Conservation (phyloP, 2,113 vertebrate species). For the Phoenicopterus ruber region DNA sequence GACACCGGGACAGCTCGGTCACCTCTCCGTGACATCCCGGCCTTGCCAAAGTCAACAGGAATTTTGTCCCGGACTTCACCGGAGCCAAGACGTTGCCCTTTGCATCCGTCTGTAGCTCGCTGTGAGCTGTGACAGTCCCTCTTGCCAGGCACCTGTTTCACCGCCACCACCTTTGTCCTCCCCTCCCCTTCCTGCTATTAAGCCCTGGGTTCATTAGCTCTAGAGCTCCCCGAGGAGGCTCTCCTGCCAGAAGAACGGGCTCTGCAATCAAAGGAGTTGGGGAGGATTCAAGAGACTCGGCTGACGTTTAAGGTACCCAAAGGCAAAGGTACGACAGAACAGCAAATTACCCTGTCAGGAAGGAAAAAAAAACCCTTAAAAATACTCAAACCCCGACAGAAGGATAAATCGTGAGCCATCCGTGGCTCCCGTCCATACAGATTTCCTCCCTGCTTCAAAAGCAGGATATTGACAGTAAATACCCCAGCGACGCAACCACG, state of each 20-base stretch:
- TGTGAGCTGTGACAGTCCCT: not conserved
- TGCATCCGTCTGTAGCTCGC: not conserved
- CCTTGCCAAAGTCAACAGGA: not conserved
- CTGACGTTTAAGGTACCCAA: not conserved
- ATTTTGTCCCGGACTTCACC: not conserved
- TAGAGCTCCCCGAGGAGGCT: not conserved
- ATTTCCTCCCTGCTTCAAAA: not conserved
- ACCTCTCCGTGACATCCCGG: not conserved
- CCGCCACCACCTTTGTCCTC: not conserved
- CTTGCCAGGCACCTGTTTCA: constrained; percentile 13
- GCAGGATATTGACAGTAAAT: constrained; percentile 2
- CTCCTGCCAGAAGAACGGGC: not conserved
- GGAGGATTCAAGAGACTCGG: not conserved
- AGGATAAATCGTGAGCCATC: not conserved
- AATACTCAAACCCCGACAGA: not conserved
- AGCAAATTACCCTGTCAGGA: fast-evolving
- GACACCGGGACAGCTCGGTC: not conserved
- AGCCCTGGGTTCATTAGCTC: not conserved
- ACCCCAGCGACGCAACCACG: not conserved
- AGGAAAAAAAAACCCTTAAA: not conserved
- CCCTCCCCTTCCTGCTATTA: not conserved
- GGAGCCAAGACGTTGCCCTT: not conserved
- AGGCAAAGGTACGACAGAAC: not conserved
- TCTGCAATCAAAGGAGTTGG: not conserved
- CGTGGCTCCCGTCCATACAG: fast-evolving